phyloP scores from a whole-genome alignment of 1,140 invertebrate genomes.

The Drosophila nebulosa region DNA sequence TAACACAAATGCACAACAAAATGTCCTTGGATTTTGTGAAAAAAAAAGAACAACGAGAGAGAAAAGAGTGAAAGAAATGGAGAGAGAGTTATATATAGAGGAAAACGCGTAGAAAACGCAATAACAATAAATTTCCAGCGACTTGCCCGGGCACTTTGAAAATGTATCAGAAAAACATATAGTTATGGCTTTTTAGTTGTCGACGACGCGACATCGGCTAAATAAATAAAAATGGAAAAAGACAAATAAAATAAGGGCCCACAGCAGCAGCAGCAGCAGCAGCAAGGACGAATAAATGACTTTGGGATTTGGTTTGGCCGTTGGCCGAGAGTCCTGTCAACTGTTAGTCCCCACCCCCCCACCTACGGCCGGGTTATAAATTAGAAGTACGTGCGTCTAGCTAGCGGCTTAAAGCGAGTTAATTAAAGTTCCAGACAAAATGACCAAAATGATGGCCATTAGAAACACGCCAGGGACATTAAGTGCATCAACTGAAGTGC shows the following conservation, averaged over 20 bases:
- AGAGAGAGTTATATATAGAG: too few relatives aligned
- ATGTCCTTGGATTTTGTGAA: conserved; percentile 57
- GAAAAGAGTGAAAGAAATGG: neutral
- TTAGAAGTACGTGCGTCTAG: conserved; percentile 33
- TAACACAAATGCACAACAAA: conserved; percentile 64
- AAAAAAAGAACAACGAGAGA: neutral
- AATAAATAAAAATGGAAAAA: conserved; percentile 28
- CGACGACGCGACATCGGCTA: conserved; percentile 33
- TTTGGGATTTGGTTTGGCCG: conserved; percentile 48
- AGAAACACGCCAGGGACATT: conserved; percentile 64
- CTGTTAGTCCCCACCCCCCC: conserved; percentile 12
- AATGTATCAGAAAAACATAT: conserved; percentile 74
- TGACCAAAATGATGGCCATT: conserved; percentile 56
- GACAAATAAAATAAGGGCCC: neutral
- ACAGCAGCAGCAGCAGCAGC: conserved; percentile 21
- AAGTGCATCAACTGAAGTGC: conserved; percentile 53
- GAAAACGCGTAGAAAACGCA: conserved; percentile 56
- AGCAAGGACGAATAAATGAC: conserved; percentile 51
- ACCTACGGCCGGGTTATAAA: conserved; percentile 43
- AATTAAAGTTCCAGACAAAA: conserved; percentile 55
- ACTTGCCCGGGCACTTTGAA: conserved; percentile 67
- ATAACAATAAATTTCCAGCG: conserved; percentile 69
- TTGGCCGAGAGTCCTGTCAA: conserved; percentile 5
- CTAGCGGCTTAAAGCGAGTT: conserved; percentile 58
- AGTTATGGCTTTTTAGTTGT: conserved; percentile 69